Percentiles rank a stretch among this genome's conserved stretches.
Evolutionary conservation across 30 jellyfish, hydroid and myxozoan genomes (phyloP).

Genomic region (Nemopilema nomurai): DNA sequence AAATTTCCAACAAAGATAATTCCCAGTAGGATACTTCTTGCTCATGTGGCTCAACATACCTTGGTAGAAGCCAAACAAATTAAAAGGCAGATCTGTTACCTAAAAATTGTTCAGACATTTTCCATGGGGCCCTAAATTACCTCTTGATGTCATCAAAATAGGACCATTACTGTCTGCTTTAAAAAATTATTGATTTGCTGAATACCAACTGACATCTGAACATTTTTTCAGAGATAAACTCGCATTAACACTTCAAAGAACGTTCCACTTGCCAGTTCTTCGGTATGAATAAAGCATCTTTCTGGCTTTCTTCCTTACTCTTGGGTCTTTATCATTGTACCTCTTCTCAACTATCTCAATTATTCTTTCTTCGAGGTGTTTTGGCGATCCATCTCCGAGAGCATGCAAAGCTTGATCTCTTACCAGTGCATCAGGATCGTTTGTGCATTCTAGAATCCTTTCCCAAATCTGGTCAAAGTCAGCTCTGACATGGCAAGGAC

Average conservation of each 20-base stretch:
- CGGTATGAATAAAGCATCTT: slow-evolving; percentile 47
- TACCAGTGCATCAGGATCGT: slow-evolving; percentile 40
- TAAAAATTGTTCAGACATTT: too few relatives aligned
- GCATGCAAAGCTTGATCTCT: slow-evolving; percentile 64
- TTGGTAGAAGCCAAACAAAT: too few relatives aligned
- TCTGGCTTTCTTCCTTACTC: slow-evolving; percentile 55
- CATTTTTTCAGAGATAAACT: too few relatives aligned
- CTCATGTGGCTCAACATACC: too few relatives aligned
- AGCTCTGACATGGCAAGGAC: slow-evolving; percentile 56
- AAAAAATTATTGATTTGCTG: too few relatives aligned
- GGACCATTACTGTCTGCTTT: too few relatives aligned
- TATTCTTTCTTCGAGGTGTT: slow-evolving; percentile 28
- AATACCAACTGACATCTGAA: too few relatives aligned
- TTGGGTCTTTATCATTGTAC: slow-evolving; percentile 36
- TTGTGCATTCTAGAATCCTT: slow-evolving; percentile 42
- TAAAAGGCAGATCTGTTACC: too few relatives aligned
- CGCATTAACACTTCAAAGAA: background rate
- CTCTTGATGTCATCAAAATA: too few relatives aligned
- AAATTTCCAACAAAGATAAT: too few relatives aligned
- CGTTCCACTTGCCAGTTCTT: slow-evolving; percentile 55
- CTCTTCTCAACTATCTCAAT: slow-evolving; percentile 33
- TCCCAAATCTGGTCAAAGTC: slow-evolving; percentile 52
- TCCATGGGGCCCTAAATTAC: too few relatives aligned
- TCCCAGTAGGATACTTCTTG: too few relatives aligned
- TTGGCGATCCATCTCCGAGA: slow-evolving; percentile 57